phyloP scores from a whole-genome alignment of 2,113 vertebrate species.

The Catharus minimus region DNA sequence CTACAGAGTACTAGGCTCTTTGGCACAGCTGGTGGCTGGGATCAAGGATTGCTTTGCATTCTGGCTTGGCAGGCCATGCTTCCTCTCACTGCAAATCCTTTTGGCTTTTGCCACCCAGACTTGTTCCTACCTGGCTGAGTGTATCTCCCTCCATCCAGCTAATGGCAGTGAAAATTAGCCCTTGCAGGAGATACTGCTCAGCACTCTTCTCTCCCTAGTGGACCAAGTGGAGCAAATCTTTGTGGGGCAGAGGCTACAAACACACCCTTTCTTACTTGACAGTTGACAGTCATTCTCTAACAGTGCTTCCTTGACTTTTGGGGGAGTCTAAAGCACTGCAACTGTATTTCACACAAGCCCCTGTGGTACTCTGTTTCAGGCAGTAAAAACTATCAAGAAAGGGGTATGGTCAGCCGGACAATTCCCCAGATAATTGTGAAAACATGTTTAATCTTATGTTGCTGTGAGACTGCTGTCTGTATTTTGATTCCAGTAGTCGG shows the following conservation, averaged over 20 bases:
- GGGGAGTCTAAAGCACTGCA: background rate
- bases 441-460: conserved; percentile 37
- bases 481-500: conserved; percentile 18
- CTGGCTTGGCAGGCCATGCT: background rate
- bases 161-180: background rate
- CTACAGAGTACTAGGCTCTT: background rate
- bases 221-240: background rate
- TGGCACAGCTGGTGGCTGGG: background rate
- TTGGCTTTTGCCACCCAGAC: background rate
- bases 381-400: background rate
- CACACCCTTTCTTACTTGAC: background rate
- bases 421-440: background rate
- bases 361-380: background rate
- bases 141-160: background rate
- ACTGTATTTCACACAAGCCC: background rate
- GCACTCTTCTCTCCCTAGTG: background rate
- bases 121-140: background rate
- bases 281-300: background rate
- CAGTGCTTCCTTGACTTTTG: background rate
- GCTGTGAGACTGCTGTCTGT: background rate
- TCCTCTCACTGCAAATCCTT: background rate
- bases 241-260: background rate
- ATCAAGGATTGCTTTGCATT: background rate
- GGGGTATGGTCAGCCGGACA: background rate
- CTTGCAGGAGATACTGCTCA: background rate